Base-by-base conservation (phyloP, 2,888 invertebrate species). In the Tachina lurida region DNA sequence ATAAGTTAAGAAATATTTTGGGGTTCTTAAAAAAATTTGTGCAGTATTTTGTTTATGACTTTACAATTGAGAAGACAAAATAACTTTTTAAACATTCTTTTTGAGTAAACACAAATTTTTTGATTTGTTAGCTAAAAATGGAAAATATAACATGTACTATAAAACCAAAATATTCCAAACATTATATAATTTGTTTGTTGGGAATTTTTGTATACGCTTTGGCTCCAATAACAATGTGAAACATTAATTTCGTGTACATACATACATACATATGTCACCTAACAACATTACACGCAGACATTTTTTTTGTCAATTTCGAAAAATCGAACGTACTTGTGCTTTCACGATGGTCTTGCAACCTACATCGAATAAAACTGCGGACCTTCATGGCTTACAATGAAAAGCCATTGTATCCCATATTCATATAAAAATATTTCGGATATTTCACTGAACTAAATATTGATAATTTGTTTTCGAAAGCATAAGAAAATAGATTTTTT, bases 211-310 rank as follows among this genome's bases (percentile, higher is more conserved):
- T 54, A 54, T 73, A 49, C 13, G 22, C 71, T 52, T 54, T 31
- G 73, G 70, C 56, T 74, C 78, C 82, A 82, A 79, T 79, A 83
- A 76, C 85, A 86, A 79, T 86, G 85, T 86, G 74, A 75, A 86
- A 83, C 85, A 83, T 79, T 82, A 71, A 85, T 63, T 85, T 85
- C 77, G 74, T 81, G 70, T 3, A 31, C 31, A 31, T 31, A 31
- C 4, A 31, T 31, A 31, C 31, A 31, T 31, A 31, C 31, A 31
- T 31, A 49, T 85, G 81, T 85, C 79, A 83, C 75, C 79, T 82
- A 60, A 54, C 45, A 75, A 75, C n/a, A 54, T 3, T 84, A 84
- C 84, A 84, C 75, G 19, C 49, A 79, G 67, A 82, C n/a, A 79
- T 60, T 81, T 17, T 31, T n/a, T n/a, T n/a, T n/a, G n/a, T 65